Percentiles rank a stretch among this genome's conserved stretches.
phyloP scores from a whole-genome alignment of 2,113 vertebrate genomes.

The Dromiciops gliroides region DNA sequence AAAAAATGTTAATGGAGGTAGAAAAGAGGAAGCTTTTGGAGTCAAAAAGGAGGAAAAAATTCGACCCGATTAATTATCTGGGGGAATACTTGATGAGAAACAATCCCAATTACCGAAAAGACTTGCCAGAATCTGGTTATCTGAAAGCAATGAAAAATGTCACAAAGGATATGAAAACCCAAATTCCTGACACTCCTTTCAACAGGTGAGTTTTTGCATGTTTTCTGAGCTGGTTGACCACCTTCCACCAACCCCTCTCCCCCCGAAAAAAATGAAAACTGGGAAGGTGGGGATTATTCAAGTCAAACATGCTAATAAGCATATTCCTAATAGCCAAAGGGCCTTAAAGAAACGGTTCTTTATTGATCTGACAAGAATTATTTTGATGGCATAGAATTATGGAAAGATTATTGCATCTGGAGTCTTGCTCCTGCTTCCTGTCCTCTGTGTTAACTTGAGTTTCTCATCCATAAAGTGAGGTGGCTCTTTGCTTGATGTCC shows the following conservation, averaged over 20 bases:
- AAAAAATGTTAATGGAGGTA: conserved; percentile 81
- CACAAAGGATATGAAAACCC: conserved; percentile 76
- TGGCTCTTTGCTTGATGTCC: neutral
- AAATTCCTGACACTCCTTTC: conserved; percentile 69
- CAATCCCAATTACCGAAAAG: conserved; percentile 75
- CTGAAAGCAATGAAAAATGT: conserved; percentile 79
- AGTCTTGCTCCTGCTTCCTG: neutral
- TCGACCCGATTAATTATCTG: conserved; percentile 84
- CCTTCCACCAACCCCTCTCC: conserved; percentile 45
- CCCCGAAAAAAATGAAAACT: neutral
- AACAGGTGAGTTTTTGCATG: conserved; percentile 80
- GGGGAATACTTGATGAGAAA: conserved; percentile 88
- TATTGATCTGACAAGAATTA: conserved; percentile 32
- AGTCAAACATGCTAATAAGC: neutral
- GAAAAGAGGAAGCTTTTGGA: conserved; percentile 82
- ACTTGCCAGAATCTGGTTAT: conserved; percentile 75
- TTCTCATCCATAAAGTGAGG: neutral
- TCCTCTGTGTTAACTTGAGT: neutral
- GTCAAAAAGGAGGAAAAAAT: conserved; percentile 57
- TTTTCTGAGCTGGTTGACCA: conserved; percentile 24
- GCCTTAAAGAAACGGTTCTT: conserved; percentile 36
- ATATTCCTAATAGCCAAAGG: neutral
- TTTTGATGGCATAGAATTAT: neutral
- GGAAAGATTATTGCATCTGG: neutral
- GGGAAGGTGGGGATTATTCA: neutral